A percentile compares a stretch with the other conserved stretches of the same genome.
phyloP scores from a whole-genome alignment of 1,140 invertebrate genomes.

The Argopecten irradians region DNA sequence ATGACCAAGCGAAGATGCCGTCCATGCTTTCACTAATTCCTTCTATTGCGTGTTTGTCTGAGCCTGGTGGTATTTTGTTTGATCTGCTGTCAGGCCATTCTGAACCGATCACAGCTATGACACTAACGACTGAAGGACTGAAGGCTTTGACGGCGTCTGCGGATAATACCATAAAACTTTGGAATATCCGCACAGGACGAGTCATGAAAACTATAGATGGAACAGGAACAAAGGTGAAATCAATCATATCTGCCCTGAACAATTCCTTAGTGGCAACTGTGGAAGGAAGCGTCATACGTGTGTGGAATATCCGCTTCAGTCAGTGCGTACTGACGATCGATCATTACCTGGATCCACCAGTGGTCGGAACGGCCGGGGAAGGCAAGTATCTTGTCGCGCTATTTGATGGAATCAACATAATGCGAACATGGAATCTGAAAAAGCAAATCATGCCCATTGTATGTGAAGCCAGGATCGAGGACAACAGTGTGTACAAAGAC shows the following conservation, averaged over 20 bases:
- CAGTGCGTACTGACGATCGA: conserved; percentile 60
- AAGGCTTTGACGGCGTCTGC: conserved; percentile 68
- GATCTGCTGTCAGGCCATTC: conserved; percentile 73
- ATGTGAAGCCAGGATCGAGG: conserved; percentile 61
- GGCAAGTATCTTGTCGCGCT: conserved; percentile 68
- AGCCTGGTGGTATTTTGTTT: conserved; percentile 72
- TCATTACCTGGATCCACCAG: conserved; percentile 68
- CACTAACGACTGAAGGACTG: conserved; percentile 70
- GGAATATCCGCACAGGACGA: conserved; percentile 71
- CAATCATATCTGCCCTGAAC: conserved; percentile 61
- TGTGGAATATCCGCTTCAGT: conserved; percentile 66
- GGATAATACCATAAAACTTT: conserved; percentile 73
- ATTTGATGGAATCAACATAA: conserved; percentile 71
- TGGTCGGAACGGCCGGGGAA: conserved; percentile 65
- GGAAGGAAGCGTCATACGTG: conserved; percentile 64
- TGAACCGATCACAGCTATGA: conserved; percentile 71
- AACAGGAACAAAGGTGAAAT: conserved; percentile 65
- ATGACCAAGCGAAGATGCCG: conserved; percentile 63
- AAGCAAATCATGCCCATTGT: conserved; percentile 54
- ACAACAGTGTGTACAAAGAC: conserved; percentile 67
- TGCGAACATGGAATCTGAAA: conserved; percentile 70
- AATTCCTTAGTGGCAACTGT: conserved; percentile 67
- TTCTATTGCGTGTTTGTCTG: conserved; percentile 69
- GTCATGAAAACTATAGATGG: conserved; percentile 70
- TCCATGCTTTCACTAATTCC: conserved; percentile 70